Evolutionary conservation across 2,113 vertebrate genomes (phyloP).

Genomic region (Cavia porcellus): DNA sequence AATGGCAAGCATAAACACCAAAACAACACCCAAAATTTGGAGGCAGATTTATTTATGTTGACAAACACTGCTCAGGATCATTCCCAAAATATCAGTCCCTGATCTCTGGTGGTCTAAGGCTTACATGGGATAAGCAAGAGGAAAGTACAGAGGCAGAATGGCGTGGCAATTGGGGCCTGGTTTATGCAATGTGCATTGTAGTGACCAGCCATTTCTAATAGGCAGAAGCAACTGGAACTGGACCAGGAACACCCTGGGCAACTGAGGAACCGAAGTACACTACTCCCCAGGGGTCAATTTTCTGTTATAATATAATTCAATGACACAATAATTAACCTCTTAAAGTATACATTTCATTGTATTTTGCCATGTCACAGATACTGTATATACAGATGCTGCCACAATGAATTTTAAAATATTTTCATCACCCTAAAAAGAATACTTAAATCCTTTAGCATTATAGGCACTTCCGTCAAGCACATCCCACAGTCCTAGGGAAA

Average conservation of each 20-base stretch:
- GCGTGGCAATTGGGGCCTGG: not conserved
- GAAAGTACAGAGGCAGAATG: not conserved
- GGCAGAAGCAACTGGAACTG: not conserved
- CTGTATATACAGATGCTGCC: not conserved
- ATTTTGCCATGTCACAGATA: not conserved
- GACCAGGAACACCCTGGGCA: not conserved
- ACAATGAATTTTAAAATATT: constrained; percentile 38
- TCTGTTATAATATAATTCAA: not conserved
- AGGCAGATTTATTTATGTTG: not conserved
- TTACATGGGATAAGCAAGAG: not conserved
- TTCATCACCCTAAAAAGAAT: constrained; percentile 6
- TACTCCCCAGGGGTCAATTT: not conserved
- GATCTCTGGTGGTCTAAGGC: not conserved
- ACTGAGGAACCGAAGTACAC: not conserved
- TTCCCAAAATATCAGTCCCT: not conserved
- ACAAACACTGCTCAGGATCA: not conserved
- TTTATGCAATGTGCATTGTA: not conserved
- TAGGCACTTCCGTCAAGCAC: not conserved
- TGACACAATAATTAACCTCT: not conserved
- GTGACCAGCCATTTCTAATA: not conserved
- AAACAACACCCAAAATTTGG: not conserved
- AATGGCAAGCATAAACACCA: not conserved
- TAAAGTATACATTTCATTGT: not conserved
- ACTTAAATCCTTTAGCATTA: not conserved
- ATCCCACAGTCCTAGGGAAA: not conserved